Conservation (phyloP, 2,113 vertebrate genomes). For the Rhadina sibilatrix region DNA sequence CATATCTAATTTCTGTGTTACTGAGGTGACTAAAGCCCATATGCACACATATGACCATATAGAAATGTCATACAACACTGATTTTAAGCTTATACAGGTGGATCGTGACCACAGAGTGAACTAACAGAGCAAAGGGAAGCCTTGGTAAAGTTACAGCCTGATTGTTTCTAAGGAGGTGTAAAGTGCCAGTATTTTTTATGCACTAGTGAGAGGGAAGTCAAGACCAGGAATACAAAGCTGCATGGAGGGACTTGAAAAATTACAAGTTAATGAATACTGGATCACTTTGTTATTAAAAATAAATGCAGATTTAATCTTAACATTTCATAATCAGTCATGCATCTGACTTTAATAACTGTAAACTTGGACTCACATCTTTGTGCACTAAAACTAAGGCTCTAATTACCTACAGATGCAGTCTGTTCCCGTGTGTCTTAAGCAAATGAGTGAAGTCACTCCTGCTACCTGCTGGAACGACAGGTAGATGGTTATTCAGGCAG, state of each 20-base stretch:
- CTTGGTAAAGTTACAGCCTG: not conserved
- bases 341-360: slow-evolving; percentile 52
- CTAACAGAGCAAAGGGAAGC: slow-evolving; percentile 32
- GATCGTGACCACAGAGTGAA: not conserved
- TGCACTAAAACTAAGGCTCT: slow-evolving; percentile 3
- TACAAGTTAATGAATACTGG: not conserved
- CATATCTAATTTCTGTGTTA: not conserved
- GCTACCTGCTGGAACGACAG: slow-evolving; percentile 32
- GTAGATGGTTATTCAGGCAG: slow-evolving; percentile 51
- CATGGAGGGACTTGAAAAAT: not conserved
- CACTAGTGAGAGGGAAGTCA: not conserved
- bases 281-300: slow-evolving; percentile 56
- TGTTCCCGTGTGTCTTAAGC: not conserved
- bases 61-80: not conserved
- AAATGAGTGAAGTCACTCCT: not conserved
- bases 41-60: not conserved
- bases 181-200: not conserved
- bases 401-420: slow-evolving; percentile 12
- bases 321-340: slow-evolving; percentile 18
- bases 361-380: slow-evolving; percentile 16
- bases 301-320: slow-evolving; percentile 48
- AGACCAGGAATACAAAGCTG: not conserved
- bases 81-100: not conserved
- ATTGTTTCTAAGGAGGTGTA: not conserved
- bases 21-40: not conserved